Evolutionary conservation across 2,797 vertebrate species (phyloP).

Genomic region (Enteromius afrohamiltoni): DNA sequence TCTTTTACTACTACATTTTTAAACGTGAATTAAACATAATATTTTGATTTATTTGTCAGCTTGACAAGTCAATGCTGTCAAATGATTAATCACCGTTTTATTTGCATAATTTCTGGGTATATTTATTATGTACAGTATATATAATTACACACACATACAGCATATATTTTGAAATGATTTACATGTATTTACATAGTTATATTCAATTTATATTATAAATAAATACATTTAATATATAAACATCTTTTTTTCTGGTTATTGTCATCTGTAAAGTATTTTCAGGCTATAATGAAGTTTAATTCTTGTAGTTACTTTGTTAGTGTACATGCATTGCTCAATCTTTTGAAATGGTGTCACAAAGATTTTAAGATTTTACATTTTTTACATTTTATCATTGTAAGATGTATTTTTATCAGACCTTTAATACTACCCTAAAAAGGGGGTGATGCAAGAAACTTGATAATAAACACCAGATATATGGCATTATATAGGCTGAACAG

Average conservation of each 20-base stretch:
- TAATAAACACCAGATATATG: conserved; percentile 14
- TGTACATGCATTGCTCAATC: neutral
- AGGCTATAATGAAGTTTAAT: neutral
- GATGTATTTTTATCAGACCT: neutral
- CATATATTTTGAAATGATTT: too few species aligned
- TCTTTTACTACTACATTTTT: neutral
- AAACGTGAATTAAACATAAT: neutral
- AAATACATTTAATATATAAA: too few species aligned
- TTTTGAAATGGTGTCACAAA: conserved; percentile 18
- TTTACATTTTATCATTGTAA: too few species aligned
- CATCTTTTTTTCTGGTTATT: too few species aligned
- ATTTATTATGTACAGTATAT: too few species aligned
- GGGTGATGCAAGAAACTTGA: neutral
- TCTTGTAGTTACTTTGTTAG: too few species aligned
- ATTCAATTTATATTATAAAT: too few species aligned
- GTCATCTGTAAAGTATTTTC: conserved; percentile 2
- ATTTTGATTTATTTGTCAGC: neutral
- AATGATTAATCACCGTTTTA: too few species aligned
- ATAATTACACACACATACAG: too few species aligned
- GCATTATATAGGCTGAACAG: neutral
- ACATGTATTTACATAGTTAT: too few species aligned
- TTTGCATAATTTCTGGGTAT: too few species aligned
- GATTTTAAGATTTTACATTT: conserved; percentile 11
- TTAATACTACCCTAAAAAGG: conserved; percentile 1
- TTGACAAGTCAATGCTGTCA: neutral